Evolutionary conservation across 2,888 invertebrate species (phyloP).

Genomic region (Pristionchus mayeri): DNA sequence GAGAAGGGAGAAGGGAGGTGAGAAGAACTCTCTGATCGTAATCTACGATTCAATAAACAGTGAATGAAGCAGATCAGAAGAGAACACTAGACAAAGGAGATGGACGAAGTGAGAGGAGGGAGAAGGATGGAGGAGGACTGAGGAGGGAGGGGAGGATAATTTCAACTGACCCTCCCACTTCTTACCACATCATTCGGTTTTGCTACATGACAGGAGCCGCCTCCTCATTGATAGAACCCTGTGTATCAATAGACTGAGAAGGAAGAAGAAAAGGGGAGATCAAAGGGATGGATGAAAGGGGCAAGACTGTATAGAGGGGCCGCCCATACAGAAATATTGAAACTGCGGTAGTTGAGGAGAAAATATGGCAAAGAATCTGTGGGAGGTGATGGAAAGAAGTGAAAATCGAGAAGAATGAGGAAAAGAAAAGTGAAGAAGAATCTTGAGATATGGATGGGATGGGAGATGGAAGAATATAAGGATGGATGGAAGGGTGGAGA

Average conservation of each 20-base stretch:
- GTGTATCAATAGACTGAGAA: slow-evolving; percentile 8
- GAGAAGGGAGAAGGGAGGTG: background rate
- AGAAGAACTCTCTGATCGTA: slow-evolving; percentile 14
- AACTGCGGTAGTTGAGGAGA: slow-evolving; percentile 3
- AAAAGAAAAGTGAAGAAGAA: slow-evolving; percentile 25
- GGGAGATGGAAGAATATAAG: no score
- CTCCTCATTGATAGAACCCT: background rate
- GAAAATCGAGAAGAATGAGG: slow-evolving; percentile 26
- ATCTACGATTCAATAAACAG: background rate
- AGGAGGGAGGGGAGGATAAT: no score
- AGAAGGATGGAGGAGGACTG: background rate
- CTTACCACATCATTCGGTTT: background rate
- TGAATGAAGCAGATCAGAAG: background rate
- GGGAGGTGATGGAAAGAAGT: slow-evolving; percentile 37
- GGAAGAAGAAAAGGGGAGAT: slow-evolving; percentile 29
- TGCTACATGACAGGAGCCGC: slow-evolving; percentile 14
- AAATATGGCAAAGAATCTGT: slow-evolving; percentile 31
- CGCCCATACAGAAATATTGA: slow-evolving; percentile 50
- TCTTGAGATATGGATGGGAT: background rate
- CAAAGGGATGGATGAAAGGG: background rate
- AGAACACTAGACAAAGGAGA: background rate
- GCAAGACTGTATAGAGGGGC: slow-evolving; percentile 50
- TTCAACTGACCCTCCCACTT: background rate
- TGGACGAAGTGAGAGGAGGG: no score
- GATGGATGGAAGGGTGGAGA: slow-evolving; percentile 28